Evolutionary conservation across 2,797 vertebrate species (phyloP).

Genomic region (Phaenicophaeus curvirostris): DNA sequence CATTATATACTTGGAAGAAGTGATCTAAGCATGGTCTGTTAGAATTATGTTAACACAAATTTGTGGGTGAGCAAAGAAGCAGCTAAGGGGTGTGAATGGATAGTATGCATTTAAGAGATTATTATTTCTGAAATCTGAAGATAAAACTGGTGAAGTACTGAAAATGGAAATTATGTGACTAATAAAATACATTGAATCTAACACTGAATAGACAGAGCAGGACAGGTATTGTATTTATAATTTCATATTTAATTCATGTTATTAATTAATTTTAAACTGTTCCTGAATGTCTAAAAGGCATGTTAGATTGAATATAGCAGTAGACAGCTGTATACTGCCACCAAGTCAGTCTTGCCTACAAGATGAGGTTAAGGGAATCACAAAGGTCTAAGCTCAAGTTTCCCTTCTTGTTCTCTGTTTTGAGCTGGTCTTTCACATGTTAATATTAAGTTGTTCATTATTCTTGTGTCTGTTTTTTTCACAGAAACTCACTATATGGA

Average conservation of each 20-base stretch:
- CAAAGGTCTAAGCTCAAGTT: not conserved
- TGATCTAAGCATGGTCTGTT: not conserved
- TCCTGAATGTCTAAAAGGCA: not conserved
- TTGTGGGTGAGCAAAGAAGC: not conserved
- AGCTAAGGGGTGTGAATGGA: not conserved
- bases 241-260: not conserved
- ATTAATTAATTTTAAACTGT: not conserved
- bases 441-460: not conserved
- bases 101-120: not conserved
- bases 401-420: not conserved
- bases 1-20: not conserved
- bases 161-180: not conserved
- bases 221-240: not conserved
- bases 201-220: not conserved
- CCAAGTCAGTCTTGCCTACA: not conserved
- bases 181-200: not conserved
- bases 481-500: conserved; percentile 55
- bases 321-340: not conserved
- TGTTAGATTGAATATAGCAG: not conserved
- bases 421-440: not conserved
- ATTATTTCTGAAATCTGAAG: not conserved
- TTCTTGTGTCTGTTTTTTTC: not conserved
- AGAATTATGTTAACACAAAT: not conserved
- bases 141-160: not conserved
- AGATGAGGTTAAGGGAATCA: not conserved